Evolutionary conservation across 2,888 invertebrate genomes (phyloP).

Genomic region (Cylindroiulus punctatus): DNA sequence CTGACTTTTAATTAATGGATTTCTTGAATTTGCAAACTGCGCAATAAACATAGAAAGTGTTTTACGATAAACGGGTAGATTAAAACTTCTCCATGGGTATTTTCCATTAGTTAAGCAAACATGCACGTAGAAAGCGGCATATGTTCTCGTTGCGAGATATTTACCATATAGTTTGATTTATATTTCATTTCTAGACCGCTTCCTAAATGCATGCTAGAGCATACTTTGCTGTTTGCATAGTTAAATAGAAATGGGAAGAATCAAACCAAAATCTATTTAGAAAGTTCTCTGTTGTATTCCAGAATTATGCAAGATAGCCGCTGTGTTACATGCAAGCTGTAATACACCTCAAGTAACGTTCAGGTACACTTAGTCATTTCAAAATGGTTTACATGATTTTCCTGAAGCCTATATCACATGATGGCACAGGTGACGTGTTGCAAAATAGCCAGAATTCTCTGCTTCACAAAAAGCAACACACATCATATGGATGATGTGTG

Average conservation of each 20-base stretch:
- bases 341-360: too few species aligned
- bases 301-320: too few species aligned
- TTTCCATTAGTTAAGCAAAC: constrained; percentile 26
- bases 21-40: constrained; percentile 23
- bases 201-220: background rate
- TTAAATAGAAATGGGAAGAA: background rate
- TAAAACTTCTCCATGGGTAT: background rate
- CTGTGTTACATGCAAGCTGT: too few species aligned
- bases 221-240: background rate
- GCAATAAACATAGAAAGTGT: constrained; percentile 14
- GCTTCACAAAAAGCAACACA: too few species aligned
- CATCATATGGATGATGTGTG: too few species aligned
- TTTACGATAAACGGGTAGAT: constrained; percentile 25
- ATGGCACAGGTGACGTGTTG: too few species aligned
- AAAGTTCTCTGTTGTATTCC: too few species aligned
- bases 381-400: too few species aligned
- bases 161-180: constrained; percentile 13
- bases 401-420: too few species aligned
- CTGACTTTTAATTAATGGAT: constrained; percentile 23
- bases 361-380: too few species aligned
- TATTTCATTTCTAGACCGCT: background rate
- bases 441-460: too few species aligned
- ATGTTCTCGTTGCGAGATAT: background rate
- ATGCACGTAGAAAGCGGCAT: background rate
- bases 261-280: background rate